A percentile compares a stretch with the other conserved stretches of the same genome.
Conservation (phyloP, 2,113 vertebrate species). For the Mastomys natalensis region DNA sequence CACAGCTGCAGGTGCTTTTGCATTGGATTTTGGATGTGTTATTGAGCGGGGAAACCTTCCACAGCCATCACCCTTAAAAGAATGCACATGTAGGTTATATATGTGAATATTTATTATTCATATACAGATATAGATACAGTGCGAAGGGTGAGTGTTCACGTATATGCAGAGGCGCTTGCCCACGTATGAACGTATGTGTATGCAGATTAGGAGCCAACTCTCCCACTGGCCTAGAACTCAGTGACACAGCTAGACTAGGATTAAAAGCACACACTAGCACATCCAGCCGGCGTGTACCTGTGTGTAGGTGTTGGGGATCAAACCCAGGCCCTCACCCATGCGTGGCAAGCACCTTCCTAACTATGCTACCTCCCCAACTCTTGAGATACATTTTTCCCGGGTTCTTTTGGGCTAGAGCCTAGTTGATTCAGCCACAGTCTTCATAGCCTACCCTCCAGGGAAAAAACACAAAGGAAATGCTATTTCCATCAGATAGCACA, state of each 20-base stretch:
- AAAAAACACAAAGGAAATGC: constrained; percentile 31
- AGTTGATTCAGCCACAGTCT: background rate
- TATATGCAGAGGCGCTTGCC: background rate
- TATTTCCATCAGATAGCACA: background rate
- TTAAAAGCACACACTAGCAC: background rate
- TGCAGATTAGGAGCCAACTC: background rate
- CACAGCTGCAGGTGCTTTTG: background rate
- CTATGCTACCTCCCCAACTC: background rate
- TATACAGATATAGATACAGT: background rate
- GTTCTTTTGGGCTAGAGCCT: background rate
- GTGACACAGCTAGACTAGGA: background rate
- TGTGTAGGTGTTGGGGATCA: no score
- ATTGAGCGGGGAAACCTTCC: background rate
- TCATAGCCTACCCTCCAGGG: background rate
- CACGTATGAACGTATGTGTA: background rate
- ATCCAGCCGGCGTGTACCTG: background rate
- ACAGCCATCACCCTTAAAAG: background rate
- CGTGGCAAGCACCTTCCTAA: background rate
- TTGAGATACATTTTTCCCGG: background rate
- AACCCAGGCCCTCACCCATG: no score
- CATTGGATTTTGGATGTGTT: background rate
- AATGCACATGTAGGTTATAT: background rate
- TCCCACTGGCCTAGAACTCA: background rate
- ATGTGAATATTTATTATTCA: background rate
- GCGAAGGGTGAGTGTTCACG: background rate